Evolutionary conservation across 2,888 invertebrate genomes (phyloP).

Genomic region (Antheraea yamamai): DNA sequence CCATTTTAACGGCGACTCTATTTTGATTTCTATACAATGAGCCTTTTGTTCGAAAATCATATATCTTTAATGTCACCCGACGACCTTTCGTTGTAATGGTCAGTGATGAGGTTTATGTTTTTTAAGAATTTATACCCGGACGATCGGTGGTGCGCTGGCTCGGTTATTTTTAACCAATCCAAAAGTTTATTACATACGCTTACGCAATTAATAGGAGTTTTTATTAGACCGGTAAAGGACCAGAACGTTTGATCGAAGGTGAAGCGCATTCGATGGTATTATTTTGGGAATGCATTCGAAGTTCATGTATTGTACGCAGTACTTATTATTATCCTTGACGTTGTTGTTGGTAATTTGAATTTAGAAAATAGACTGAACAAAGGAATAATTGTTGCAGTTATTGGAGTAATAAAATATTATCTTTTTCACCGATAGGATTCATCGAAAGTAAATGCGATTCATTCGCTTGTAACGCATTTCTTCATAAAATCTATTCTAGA

Average conservation of each 20-base stretch:
- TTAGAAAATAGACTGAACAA: background rate
- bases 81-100: constrained; percentile 42
- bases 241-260: constrained; percentile 66
- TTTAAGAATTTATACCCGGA: constrained; percentile 78
- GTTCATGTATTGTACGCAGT: constrained; percentile 13
- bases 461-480: background rate
- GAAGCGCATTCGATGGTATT: constrained; percentile 43
- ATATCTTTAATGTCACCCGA: constrained; percentile 34
- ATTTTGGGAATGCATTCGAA: constrained; percentile 45
- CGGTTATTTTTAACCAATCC: constrained; percentile 78
- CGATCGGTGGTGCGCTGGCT: constrained; percentile 59
- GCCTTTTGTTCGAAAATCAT: constrained; percentile 47
- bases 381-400: background rate
- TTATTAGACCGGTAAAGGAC: constrained; percentile 79
- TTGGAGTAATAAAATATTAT: background rate
- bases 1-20: constrained; percentile 58
- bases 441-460: background rate
- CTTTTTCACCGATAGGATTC: background rate
- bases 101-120: constrained; percentile 73
- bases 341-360: background rate
- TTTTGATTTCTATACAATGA: constrained; percentile 63
- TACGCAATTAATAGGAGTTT: constrained; percentile 80
- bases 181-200: constrained; percentile 78
- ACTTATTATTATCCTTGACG: background rate
- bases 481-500: background rate